Evolutionary conservation across 2,888 invertebrate species (phyloP).

Genomic region (Diarsia mendica): DNA sequence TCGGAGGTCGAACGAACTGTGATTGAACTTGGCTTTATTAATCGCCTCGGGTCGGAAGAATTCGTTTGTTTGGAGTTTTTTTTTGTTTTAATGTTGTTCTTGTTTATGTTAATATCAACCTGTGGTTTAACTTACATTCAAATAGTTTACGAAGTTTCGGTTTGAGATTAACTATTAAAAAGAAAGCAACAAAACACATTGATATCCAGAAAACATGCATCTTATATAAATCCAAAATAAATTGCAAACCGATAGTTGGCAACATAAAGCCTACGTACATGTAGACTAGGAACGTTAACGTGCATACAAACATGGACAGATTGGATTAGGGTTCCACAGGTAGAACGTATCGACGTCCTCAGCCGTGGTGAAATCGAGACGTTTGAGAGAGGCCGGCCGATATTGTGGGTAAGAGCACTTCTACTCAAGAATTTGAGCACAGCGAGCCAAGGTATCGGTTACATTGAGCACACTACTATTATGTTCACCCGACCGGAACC

Average conservation of each 20-base stretch:
- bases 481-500: conserved; percentile 33
- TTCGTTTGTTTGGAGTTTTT: conserved; percentile 14
- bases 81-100: background rate
- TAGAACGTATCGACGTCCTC: conserved; percentile 66
- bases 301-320: conserved; percentile 52
- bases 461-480: conserved; percentile 43
- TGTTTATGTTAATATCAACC: background rate
- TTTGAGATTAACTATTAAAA: background rate
- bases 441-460: conserved; percentile 58
- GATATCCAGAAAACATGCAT: background rate
- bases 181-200: background rate
- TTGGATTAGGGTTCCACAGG: conserved; percentile 72
- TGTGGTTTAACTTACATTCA: background rate
- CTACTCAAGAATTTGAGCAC: conserved; percentile 71
- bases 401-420: conserved; percentile 72
- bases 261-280: conserved; percentile 20
- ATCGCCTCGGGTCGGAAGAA: conserved; percentile 13
- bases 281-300: conserved; percentile 25
- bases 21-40: conserved; percentile 43
- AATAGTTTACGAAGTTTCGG: too few species aligned
- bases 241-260: conserved; percentile 26
- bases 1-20: conserved; percentile 27
- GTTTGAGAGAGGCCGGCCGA: conserved; percentile 63
- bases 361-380: conserved; percentile 69
- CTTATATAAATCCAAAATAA: background rate